Conservation (phyloP, 2,797 vertebrate species). For the Parotocinclus haroldoi region DNA sequence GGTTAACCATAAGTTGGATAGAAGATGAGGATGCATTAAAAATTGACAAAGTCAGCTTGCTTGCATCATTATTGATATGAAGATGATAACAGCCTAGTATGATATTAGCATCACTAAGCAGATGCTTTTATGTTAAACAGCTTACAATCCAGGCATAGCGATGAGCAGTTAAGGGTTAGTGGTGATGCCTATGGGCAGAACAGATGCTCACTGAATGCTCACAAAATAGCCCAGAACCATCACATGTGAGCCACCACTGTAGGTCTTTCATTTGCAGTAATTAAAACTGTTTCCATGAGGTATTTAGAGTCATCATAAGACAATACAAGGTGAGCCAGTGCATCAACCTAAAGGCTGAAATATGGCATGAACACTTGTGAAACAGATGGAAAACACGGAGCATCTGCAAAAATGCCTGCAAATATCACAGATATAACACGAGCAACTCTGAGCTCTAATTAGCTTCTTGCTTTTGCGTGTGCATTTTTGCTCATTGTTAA, state of each 20-base stretch:
- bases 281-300: conserved; percentile 8
- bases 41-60: neutral
- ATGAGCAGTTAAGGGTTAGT: no score
- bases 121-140: neutral
- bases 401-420: conserved; percentile 8
- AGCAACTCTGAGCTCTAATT: neutral
- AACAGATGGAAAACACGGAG: conserved; percentile 12
- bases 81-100: no score
- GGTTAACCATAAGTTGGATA: conserved; percentile 1
- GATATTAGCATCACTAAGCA: neutral
- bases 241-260: neutral
- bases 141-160: neutral
- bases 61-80: conserved; percentile 2
- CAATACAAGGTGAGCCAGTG: conserved; percentile 10
- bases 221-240: no score
- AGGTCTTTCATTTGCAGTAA: neutral
- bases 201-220: no score
- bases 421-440: neutral
- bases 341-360: conserved; percentile 19
- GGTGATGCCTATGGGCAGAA: no score
- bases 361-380: neutral
- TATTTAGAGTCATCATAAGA: conserved; percentile 1
- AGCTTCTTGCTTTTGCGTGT: neutral
- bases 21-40: neutral
- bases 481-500: no score